A percentile compares a stretch with the other conserved stretches of the same genome.
These are phyloP conservation scores for Agelaius phoeniceus DNA, from an alignment of 2,113 vertebrate genomes.

Conservation along the genomic window DNA sequence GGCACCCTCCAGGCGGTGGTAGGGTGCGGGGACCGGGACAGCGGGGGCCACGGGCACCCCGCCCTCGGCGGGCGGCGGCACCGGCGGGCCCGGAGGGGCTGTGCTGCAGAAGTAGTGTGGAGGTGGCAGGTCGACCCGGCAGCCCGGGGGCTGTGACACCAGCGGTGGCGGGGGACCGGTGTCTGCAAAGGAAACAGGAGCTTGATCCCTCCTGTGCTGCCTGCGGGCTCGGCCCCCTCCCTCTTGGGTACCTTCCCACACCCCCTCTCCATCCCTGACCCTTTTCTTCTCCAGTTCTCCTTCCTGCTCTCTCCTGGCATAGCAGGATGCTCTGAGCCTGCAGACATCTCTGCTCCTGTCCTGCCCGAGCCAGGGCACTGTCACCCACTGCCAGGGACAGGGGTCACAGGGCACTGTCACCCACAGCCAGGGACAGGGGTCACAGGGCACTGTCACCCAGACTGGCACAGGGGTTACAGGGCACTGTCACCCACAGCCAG, in stretches of 20 bases:
- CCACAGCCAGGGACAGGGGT: not conserved
- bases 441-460: too few species aligned
- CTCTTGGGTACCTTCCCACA: not conserved
- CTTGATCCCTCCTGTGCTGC: not conserved
- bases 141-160: slow-evolving; percentile 71
- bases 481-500: not conserved
- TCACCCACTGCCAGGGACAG: not conserved
- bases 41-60: slow-evolving; percentile 49
- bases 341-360: not conserved
- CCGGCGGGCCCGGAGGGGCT: slow-evolving; percentile 46
- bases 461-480: too few species aligned
- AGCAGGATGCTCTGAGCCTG: rapidly evolving
- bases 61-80: slow-evolving; percentile 37
- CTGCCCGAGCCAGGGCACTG: not conserved
- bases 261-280: not conserved
- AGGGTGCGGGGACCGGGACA: slow-evolving; percentile 39
- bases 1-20: slow-evolving; percentile 67
- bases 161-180: slow-evolving; percentile 59
- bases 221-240: not conserved
- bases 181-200: slow-evolving; percentile 65
- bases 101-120: slow-evolving; percentile 83
- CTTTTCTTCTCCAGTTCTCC: not conserved
- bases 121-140: slow-evolving; percentile 80
- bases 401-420: not conserved
- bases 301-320: not conserved